phyloP scores from a whole-genome alignment of 1,140 invertebrate genomes.

The Trichomalopsis sarcophagae region DNA sequence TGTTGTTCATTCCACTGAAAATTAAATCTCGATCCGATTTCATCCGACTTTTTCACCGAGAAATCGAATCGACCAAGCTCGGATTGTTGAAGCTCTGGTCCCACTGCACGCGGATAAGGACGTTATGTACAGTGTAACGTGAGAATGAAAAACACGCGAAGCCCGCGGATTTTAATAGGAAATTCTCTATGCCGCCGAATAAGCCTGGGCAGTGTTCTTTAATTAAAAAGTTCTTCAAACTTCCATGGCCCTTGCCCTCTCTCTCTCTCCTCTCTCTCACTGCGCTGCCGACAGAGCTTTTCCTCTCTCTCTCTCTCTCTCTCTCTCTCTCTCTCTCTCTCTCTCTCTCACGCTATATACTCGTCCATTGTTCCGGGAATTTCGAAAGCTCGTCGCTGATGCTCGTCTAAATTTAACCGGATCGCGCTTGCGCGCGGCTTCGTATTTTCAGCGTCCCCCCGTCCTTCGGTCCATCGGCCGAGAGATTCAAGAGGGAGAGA shows the following conservation, averaged over 20 bases:
- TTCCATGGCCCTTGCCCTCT: slow-evolving; percentile 8
- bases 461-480: slow-evolving; percentile 35
- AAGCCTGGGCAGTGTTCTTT: slow-evolving; percentile 37
- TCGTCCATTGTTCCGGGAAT: slow-evolving; percentile 36
- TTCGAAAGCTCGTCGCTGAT: slow-evolving; percentile 19
- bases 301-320: neutral
- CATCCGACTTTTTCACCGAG: too few species aligned
- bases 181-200: slow-evolving; percentile 29
- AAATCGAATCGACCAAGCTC: too few species aligned
- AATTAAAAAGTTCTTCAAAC: slow-evolving; percentile 51
- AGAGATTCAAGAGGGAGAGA: slow-evolving; percentile 39
- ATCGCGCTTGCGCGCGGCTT: neutral
- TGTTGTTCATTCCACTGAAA: too few species aligned
- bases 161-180: slow-evolving; percentile 36
- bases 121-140: neutral
- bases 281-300: neutral
- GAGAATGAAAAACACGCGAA: neutral
- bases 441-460: slow-evolving; percentile 28
- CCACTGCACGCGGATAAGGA: neutral
- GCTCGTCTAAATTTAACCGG: slow-evolving; percentile 39
- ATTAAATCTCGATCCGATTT: too few species aligned
- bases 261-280: neutral
- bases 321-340: neutral
- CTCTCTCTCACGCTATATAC: neutral
- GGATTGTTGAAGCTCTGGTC: neutral